Evolutionary conservation across 2,888 invertebrate species (phyloP), one percentile per base, ranked within the genome.

Genomic region (Pedicia rivosa): DNA sequence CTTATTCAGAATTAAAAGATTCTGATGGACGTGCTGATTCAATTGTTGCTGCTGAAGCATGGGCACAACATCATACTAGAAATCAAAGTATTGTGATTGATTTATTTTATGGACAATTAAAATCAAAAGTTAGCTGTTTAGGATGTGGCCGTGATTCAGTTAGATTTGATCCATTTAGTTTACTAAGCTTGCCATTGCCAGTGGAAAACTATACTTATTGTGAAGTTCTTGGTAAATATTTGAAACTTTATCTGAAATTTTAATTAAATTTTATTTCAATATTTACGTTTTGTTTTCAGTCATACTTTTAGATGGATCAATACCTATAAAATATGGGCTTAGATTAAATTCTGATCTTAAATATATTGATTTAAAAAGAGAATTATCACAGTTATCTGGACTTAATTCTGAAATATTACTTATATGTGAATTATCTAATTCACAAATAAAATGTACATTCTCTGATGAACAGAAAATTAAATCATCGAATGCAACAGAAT

Each of bases 81-180:
- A 88, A 91, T 66, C 74, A 78, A 55, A 87, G 87, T 27, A 78
- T 91, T 44, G 75, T 91, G 45, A 87, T 87, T 36, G 88, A 90
- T 55, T 64, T 90, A 46, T 91, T 91, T 66, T 87, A 87, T 59
- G 92, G 91, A 0, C 88, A 90, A 58, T 70, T 92, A 8, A 87
- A 88, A 61, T 91, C 90, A 4, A 78, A 81, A 55, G 69, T 78
- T 36, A 75, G 78, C 33, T 92, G 92, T 59, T 71, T 76, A 50
- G 73, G 75, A 15, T 92, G 92, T 63, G 76, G 75, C 8, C 74
- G 77, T 44, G 80, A 83, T 50, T 86, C 84, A 36, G 84, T 87
- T 40, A 71, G 84, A 29, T 92, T 91, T 62, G 92, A 92, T 64
- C 82, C 90, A 2, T 92, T 91, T 66, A 88, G 86, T 58, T 78